Conservation (phyloP, 2,797 vertebrate species). For the Benthosema pterotum region DNA sequence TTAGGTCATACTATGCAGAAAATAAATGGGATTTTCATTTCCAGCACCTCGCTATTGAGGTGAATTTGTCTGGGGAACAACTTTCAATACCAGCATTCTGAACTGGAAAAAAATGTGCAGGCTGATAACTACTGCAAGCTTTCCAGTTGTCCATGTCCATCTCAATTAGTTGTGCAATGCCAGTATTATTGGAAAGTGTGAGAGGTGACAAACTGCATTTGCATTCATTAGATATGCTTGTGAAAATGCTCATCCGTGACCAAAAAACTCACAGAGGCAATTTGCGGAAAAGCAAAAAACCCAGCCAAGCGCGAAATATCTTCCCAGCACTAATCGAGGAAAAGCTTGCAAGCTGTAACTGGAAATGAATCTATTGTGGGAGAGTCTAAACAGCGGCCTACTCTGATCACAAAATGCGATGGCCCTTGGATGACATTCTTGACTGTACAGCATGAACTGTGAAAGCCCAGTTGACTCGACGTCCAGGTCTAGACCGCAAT, state of each 20-base stretch:
- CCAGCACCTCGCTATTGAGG: no score
- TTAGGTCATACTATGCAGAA: no score
- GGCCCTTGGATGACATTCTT: slow-evolving; percentile 20
- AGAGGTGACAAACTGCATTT: slow-evolving; percentile 40
- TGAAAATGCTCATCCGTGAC: slow-evolving; percentile 46
- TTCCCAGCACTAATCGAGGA: slow-evolving; percentile 17
- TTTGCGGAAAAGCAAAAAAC: slow-evolving; percentile 48
- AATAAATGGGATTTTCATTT: no score
- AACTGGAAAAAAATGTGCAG: not conserved
- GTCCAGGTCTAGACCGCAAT: slow-evolving; percentile 1
- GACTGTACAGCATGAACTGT: slow-evolving; percentile 22
- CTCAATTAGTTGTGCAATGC: slow-evolving; percentile 18
- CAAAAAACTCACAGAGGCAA: slow-evolving; percentile 54
- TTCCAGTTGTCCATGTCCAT: slow-evolving; percentile 13
- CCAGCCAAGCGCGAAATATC: slow-evolving; percentile 41
- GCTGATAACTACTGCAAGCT: slow-evolving; percentile 12
- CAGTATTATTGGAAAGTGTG: not conserved
- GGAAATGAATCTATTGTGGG: slow-evolving; percentile 32
- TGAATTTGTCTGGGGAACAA: not conserved
- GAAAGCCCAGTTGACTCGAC: slow-evolving; percentile 24
- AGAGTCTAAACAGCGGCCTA: slow-evolving; percentile 9
- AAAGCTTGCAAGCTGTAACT: slow-evolving; percentile 7
- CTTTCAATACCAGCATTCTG: not conserved
- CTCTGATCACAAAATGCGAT: slow-evolving; percentile 43
- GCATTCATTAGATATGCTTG: slow-evolving; percentile 47